Evolutionary conservation across 2,113 vertebrate genomes (phyloP).

Genomic region (Oreochromis niloticus): DNA sequence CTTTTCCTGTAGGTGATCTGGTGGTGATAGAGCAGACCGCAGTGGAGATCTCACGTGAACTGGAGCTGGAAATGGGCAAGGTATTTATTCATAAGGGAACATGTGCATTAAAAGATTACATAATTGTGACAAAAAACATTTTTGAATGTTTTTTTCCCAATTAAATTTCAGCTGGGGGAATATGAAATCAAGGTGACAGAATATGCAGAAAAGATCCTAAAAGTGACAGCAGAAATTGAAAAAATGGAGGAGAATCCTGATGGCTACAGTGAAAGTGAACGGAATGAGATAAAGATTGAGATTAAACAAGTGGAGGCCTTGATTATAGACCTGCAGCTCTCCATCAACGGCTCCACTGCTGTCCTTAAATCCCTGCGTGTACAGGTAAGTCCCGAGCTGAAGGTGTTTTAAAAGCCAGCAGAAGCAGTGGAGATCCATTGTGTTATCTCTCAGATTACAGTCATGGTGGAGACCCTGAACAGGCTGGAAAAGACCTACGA

Average conservation of each 20-base stretch:
- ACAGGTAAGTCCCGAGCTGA: slow-evolving; percentile 38
- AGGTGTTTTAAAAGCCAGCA: background rate
- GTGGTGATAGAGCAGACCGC: slow-evolving; percentile 35
- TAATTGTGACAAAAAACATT: background rate
- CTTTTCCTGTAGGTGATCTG: slow-evolving; percentile 53
- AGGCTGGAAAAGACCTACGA: slow-evolving; percentile 58
- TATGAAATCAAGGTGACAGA: slow-evolving; percentile 69
- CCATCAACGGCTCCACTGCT: slow-evolving; percentile 43
- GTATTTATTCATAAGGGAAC: background rate
- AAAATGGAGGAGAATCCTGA: slow-evolving; percentile 69
- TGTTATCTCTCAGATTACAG: slow-evolving; percentile 24
- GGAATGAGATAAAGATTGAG: slow-evolving; percentile 56
- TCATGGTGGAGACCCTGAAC: slow-evolving; percentile 33
- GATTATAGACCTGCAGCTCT: slow-evolving; percentile 60
- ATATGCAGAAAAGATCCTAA: slow-evolving; percentile 74
- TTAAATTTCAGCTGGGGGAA: slow-evolving; percentile 70
- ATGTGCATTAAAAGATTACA: background rate
- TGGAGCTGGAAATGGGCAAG: slow-evolving; percentile 66
- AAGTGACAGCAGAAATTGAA: slow-evolving; percentile 73
- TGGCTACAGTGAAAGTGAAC: slow-evolving; percentile 49
- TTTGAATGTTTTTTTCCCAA: background rate
- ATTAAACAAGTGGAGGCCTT: slow-evolving; percentile 71
- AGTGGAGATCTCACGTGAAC: slow-evolving; percentile 34
- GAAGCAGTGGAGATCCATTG: background rate
- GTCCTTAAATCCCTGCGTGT: slow-evolving; percentile 48